phyloP scores from a whole-genome alignment of 2,797 vertebrate species.

The Malacoctenus gilli region DNA sequence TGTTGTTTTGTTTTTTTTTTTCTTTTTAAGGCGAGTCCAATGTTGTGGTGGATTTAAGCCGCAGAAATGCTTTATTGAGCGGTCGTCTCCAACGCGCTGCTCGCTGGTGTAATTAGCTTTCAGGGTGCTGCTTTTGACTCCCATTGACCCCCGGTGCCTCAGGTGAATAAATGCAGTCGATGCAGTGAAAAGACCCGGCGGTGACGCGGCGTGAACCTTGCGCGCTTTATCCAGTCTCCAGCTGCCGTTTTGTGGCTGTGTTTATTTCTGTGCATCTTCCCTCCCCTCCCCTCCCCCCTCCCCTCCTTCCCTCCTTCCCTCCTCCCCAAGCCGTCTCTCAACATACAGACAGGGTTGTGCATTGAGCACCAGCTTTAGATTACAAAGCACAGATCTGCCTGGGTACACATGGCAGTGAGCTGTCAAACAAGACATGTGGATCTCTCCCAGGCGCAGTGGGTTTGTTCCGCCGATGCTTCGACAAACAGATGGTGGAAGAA shows the following conservation, averaged over 20 bases:
- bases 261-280: slow-evolving; percentile 43
- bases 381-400: slow-evolving; percentile 71
- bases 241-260: slow-evolving; percentile 53
- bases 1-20: too few relatives aligned
- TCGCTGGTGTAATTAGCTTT: slow-evolving; percentile 44
- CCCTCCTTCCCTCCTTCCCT: slow-evolving; percentile 35
- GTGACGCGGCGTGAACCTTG: slow-evolving; percentile 42
- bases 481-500: slow-evolving; percentile 64
- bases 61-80: slow-evolving; percentile 9
- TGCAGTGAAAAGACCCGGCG: slow-evolving; percentile 37
- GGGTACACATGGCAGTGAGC: slow-evolving; percentile 68
- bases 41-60: slow-evolving; percentile 1
- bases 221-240: slow-evolving; percentile 45
- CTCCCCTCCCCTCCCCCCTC: slow-evolving; percentile 43
- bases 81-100: slow-evolving; percentile 6
- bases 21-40: background rate
- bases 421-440: slow-evolving; percentile 69
- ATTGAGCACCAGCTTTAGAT: slow-evolving; percentile 70
- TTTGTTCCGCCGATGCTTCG: slow-evolving; percentile 63
- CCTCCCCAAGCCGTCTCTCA: slow-evolving; percentile 65
- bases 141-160: slow-evolving; percentile 29
- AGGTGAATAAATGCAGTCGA: slow-evolving; percentile 51
- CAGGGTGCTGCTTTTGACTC: slow-evolving; percentile 22
- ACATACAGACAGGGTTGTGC: slow-evolving; percentile 66
- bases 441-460: slow-evolving; percentile 59